These are phyloP conservation scores for Plestiodon gilberti DNA, from an alignment of 2,113 vertebrate species.

Conservation along the genomic window DNA sequence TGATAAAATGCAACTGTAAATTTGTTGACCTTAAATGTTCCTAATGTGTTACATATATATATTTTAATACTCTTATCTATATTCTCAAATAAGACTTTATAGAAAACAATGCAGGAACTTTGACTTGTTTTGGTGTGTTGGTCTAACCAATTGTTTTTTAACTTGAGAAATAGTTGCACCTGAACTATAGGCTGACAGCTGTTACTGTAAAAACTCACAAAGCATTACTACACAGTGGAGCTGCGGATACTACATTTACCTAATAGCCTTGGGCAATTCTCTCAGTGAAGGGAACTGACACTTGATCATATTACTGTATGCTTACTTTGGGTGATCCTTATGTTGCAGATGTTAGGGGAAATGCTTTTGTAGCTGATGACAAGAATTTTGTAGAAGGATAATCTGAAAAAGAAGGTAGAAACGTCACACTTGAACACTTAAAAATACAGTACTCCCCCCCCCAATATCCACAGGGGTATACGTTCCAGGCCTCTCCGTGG, in stretches of 20 bases:
- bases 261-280: not conserved
- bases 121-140: too few relatives aligned
- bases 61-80: not conserved
- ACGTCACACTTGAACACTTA: not conserved
- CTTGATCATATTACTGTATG: not conserved
- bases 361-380: not conserved
- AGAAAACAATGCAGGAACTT: too few relatives aligned
- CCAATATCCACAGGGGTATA: too few relatives aligned
- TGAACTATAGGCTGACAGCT: not conserved
- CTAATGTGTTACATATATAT: not conserved
- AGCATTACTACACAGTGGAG: not conserved
- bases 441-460: not conserved
- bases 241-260: accelerated
- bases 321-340: not conserved
- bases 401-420: not conserved
- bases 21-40: not conserved
- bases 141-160: too few relatives aligned
- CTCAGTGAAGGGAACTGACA: not conserved
- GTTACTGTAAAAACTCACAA: accelerated
- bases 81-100: too few relatives aligned
- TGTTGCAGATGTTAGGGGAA: not conserved
- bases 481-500: too few relatives aligned
- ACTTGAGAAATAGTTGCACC: too few relatives aligned
- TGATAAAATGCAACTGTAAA: not conserved
- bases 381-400: not conserved